Evolutionary conservation across 1,140 invertebrate species (phyloP), one percentile per base, ranked within the genome.

Genomic region (Drosophila truncata): DNA sequence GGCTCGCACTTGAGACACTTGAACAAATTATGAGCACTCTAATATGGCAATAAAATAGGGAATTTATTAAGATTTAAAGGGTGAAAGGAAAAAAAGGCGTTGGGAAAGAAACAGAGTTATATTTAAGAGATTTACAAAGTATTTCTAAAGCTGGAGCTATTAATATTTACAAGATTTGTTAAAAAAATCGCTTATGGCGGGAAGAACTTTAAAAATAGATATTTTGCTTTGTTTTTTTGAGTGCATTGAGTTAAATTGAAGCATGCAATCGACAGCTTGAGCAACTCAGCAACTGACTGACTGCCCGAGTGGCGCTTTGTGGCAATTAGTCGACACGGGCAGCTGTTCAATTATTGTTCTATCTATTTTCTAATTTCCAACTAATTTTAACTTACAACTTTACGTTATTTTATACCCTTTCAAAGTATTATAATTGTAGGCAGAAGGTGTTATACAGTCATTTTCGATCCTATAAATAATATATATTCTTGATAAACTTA

Each of bases 261-360:
- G 13, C 74, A 65, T 44, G 84, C 83, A 47, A 80, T 65, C 69
- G 63, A 25, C 8, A 59, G 37, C 54, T 50, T 58, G 71, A 80
- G 42, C 57, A 62, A 52, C 37, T 49, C 16, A 37, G 47, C 14
- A 46, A 47, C 7, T 62, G 70, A 60, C 41, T 29, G 31, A 47
- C 47, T 50, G n/a, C 35, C 11, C n/a, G 46, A 66, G 18, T 69
- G 76, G 61, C 64, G 71, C 70, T 76, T 69, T 59, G 67, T 16
- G 25, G 65, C 58, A 63, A 76, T 54, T 61, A 71, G 57, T 59
- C 69, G 31, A 10, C 60, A 20, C 49, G 46, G 46, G 60, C 82
- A 82, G 74, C 78, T 85, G 82, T 66, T 79, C 64, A 86, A 86
- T 82, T 86, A 78, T 82, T 71, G 46, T 49, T 18, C 67, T 70